These are phyloP conservation scores for Quadroppia sp. DNA, from an alignment of 2,888 invertebrate genomes.

Conservation along the genomic window DNA sequence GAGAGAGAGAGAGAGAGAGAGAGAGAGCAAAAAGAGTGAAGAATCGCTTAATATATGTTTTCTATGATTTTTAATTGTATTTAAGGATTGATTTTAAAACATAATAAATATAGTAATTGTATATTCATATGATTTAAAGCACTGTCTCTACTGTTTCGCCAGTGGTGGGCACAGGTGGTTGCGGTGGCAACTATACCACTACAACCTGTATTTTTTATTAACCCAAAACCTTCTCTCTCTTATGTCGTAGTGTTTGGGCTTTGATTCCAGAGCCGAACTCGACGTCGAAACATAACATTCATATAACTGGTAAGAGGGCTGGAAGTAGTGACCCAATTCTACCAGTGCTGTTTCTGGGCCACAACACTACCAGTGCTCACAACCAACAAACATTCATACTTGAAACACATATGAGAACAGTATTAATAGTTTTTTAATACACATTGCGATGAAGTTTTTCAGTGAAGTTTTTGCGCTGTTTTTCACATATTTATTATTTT, in stretches of 20 bases:
- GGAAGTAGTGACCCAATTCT: constrained; percentile 40
- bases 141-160: constrained; percentile 15
- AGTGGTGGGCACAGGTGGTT: constrained; percentile 28
- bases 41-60: too few relatives aligned
- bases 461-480: constrained; percentile 7
- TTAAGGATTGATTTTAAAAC: too few relatives aligned
- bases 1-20: too few relatives aligned
- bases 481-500: neutral
- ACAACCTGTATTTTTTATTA: constrained; percentile 35
- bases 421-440: constrained; percentile 9
- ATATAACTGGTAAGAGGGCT: constrained; percentile 32
- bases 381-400: neutral
- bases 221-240: constrained; percentile 33
- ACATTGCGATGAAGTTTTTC: neutral
- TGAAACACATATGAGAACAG: constrained; percentile 26
- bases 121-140: too few relatives aligned
- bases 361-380: neutral
- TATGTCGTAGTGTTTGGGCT: constrained; percentile 18
- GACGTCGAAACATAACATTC: constrained; percentile 15
- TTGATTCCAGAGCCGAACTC: constrained; percentile 15
- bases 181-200: constrained; percentile 20
- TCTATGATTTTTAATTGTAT: too few relatives aligned
- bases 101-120: too few relatives aligned
- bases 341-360: constrained; percentile 39
- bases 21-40: too few relatives aligned